Conservation (phyloP, 2,797 vertebrate species). For the Melanotaenia parkinsoni region DNA sequence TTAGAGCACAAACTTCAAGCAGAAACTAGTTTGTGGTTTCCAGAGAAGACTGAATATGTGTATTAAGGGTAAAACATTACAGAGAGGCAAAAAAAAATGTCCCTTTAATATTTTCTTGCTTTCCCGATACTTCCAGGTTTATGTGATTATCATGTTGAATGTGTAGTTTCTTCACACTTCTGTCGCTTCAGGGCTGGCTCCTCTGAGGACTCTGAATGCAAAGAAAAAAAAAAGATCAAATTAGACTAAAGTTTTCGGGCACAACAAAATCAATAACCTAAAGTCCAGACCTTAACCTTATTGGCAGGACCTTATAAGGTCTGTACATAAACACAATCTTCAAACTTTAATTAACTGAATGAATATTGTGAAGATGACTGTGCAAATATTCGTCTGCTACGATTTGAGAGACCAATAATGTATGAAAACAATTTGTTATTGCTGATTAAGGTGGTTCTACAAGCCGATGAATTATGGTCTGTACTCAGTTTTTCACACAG, state of each 20-base stretch:
- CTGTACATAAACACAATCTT: too few species aligned
- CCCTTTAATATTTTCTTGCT: not conserved
- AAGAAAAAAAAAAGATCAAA: constrained; percentile 6
- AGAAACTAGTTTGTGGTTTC: not conserved
- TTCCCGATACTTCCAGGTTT: not conserved
- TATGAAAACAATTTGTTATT: not conserved
- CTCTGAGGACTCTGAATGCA: constrained; percentile 72
- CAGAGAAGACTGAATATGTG: constrained; percentile 19
- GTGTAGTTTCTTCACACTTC: constrained; percentile 72
- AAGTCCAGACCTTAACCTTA: too few species aligned
- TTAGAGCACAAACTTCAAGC: constrained; percentile 1
- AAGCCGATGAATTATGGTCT: not conserved
- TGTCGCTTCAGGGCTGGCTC: constrained; percentile 89
- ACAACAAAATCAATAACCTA: not conserved
- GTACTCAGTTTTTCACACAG: not conserved
- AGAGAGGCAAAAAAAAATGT: not conserved
- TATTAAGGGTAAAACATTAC: constrained; percentile 29
- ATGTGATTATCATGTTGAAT: constrained; percentile 29
- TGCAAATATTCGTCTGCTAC: too few species aligned
- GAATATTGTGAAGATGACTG: too few species aligned
- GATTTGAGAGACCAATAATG: too few species aligned
- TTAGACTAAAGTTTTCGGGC: not conserved
- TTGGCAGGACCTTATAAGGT: too few species aligned
- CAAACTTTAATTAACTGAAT: too few species aligned
- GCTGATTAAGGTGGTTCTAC: not conserved